Percentiles rank a stretch among this genome's conserved stretches.
Evolutionary conservation across 2,797 vertebrate species (phyloP).

Genomic region (Cossypha heuglini): DNA sequence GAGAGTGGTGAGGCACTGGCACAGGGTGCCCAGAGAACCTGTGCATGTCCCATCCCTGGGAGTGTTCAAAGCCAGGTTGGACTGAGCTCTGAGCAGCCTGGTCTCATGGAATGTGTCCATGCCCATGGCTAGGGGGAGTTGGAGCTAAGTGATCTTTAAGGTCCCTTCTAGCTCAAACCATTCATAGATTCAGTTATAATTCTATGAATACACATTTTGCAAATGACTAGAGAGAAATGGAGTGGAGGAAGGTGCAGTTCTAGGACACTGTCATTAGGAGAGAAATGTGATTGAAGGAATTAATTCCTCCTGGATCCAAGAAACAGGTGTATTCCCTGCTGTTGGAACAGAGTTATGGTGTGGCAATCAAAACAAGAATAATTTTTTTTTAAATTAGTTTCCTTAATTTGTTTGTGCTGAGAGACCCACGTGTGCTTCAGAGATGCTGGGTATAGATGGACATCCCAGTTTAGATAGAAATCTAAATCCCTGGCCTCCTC

Average conservation of each 20-base stretch:
- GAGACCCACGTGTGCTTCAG: background rate
- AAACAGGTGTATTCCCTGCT: background rate
- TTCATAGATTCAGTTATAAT: background rate
- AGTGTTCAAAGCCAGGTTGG: background rate
- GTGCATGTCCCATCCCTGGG: background rate
- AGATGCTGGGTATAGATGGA: background rate
- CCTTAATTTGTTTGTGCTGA: background rate
- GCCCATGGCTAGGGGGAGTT: fast-evolving
- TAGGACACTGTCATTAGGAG: background rate
- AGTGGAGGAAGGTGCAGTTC: background rate
- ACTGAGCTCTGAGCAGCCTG: background rate
- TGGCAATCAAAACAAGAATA: background rate
- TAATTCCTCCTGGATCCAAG: background rate
- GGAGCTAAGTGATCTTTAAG: background rate
- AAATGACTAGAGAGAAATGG: background rate
- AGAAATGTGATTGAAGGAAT: background rate
- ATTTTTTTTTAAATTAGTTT: background rate
- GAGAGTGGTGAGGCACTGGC: background rate
- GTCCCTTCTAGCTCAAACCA: background rate
- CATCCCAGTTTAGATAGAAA: background rate
- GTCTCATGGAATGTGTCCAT: background rate
- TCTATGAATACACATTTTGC: background rate
- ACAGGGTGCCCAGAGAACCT: background rate
- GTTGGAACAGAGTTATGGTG: background rate
- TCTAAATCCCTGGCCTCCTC: background rate